Conservation (phyloP, 2,888 invertebrate species). For the Neelides folsomi region DNA sequence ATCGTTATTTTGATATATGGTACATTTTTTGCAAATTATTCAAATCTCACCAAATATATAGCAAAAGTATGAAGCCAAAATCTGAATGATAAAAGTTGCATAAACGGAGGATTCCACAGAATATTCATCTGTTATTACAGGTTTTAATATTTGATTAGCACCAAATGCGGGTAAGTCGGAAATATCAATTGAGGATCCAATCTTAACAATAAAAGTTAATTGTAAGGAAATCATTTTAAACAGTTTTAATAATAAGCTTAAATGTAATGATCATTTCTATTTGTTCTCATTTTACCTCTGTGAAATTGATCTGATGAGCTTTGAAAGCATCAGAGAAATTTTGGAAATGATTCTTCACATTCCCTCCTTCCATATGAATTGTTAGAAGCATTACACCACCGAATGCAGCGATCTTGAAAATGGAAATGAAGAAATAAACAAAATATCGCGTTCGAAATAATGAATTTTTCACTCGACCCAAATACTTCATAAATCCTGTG, state of each 20-base stretch:
- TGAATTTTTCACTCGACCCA: conserved; percentile 43
- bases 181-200: conserved; percentile 39
- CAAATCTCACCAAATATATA: conserved; percentile 36
- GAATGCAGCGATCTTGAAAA: conserved; percentile 66
- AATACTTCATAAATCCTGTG: conserved; percentile 15
- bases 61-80: conserved; percentile 37
- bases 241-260: too few species aligned
- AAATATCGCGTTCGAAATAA: conserved; percentile 55
- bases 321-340: conserved; percentile 30
- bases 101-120: conserved; percentile 14
- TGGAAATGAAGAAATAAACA: conserved; percentile 55
- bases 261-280: neutral
- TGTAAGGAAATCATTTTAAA: too few species aligned
- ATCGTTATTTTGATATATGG: neutral
- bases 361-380: conserved; percentile 38
- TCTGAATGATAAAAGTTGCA: conserved; percentile 35
- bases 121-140: neutral
- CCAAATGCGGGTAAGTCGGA: neutral
- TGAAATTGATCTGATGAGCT: conserved; percentile 34
- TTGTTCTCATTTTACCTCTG: conserved; percentile 28
- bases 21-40: neutral
- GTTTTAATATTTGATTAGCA: neutral
- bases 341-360: conserved; percentile 34
- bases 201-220: conserved; percentile 37
- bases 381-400: conserved; percentile 50